A percentile compares a stretch with the other conserved stretches of the same genome.
Evolutionary conservation across 2,797 vertebrate species (phyloP).

Genomic region (Vultur gryphus): DNA sequence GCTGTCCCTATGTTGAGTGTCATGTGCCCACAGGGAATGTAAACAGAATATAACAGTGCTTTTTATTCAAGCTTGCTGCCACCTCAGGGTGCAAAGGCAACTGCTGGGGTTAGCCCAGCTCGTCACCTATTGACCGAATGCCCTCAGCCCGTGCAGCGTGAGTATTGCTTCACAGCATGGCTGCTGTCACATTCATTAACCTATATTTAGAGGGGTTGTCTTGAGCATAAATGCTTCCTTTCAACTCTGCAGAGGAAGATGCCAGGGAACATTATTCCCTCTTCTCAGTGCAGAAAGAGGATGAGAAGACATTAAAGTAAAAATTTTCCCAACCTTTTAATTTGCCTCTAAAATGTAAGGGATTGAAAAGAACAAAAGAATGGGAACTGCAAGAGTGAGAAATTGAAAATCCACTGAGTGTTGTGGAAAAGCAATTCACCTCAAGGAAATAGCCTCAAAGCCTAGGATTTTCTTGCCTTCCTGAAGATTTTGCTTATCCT

Average conservation of each 20-base stretch:
- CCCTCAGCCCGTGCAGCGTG: rapidly evolving
- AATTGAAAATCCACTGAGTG: neutral
- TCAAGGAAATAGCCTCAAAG: neutral
- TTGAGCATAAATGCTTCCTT: neutral
- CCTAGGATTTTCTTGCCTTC: neutral
- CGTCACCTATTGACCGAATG: neutral
- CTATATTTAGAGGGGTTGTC: neutral
- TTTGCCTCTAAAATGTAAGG: neutral
- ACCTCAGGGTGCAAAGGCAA: neutral
- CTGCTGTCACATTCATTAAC: neutral
- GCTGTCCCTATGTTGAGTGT: neutral
- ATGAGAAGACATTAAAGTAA: neutral
- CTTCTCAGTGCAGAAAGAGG: neutral
- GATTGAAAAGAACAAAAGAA: neutral
- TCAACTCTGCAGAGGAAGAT: neutral
- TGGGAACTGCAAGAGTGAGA: neutral
- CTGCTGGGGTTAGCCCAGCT: neutral
- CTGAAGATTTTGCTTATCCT: neutral
- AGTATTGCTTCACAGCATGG: neutral
- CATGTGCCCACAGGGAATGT: neutral
- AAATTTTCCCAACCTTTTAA: neutral
- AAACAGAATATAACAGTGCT: neutral
- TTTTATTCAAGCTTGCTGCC: neutral
- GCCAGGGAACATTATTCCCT: neutral
- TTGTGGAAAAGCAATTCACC: neutral